These are phyloP conservation scores for Mystacides longicornis DNA, from an alignment of 2,888 invertebrate species.

Conservation along the genomic window DNA sequence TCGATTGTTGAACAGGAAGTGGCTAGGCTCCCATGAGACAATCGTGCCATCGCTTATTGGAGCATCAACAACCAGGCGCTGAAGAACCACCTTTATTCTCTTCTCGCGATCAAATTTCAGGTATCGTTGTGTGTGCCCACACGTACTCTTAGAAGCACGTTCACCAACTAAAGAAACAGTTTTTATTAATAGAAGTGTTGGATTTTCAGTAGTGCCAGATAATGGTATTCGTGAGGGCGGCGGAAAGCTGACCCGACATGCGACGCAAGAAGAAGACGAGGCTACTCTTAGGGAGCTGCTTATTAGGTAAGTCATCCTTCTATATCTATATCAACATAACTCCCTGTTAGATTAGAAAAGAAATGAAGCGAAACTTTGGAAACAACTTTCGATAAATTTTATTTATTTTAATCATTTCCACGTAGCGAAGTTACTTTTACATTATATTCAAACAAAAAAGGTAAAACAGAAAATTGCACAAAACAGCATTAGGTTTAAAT, in stretches of 20 bases:
- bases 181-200: not conserved
- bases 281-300: constrained; percentile 91
- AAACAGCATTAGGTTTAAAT: too few relatives aligned
- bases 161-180: not conserved
- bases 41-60: constrained; percentile 50
- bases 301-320: constrained; percentile 63
- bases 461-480: too few relatives aligned
- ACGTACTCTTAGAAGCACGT: not conserved
- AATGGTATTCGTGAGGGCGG: constrained; percentile 52
- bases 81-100: constrained; percentile 46
- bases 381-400: too few relatives aligned
- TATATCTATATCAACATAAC: too few relatives aligned
- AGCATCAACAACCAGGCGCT: constrained; percentile 45
- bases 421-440: too few relatives aligned
- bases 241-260: constrained; percentile 66
- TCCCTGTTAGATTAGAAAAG: too few relatives aligned
- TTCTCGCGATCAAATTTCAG: constrained; percentile 49
- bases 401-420: too few relatives aligned
- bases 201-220: constrained; percentile 45
- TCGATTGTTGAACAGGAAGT: constrained; percentile 17
- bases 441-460: too few relatives aligned
- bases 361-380: too few relatives aligned
- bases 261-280: constrained; percentile 84
- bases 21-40: constrained; percentile 52
- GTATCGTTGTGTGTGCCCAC: constrained; percentile 29